Evolutionary conservation across 2,113 vertebrate species (phyloP), one percentile per base, ranked within the genome.

Genomic region (Pomatorhinus ruficollis): DNA sequence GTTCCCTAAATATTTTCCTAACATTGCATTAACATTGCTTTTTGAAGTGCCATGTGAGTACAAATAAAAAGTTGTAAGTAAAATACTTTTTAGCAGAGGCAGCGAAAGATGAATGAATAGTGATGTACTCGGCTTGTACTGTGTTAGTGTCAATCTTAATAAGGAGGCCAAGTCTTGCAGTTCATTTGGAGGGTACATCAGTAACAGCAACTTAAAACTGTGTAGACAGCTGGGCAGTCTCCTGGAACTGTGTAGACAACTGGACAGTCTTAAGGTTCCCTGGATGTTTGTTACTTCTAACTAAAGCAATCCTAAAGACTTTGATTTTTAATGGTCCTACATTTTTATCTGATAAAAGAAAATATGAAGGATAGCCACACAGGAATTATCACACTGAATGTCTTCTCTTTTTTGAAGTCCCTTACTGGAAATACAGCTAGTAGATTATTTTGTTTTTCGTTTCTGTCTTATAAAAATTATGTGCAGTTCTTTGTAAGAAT

Each of bases 341-440:
- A 8, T 94, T 88, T 85, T 84, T 91, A 63, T 77, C 45, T 7
- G 5, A 3, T 91, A 40, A 81, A 69, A 66, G 54, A 84, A 91
- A 96, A 56, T 21, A 28, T 28, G 47, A 81, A 83, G 50, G 70
- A 21, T 66, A 57, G 49, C 49, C 25, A 90, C 1, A 5, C 87
- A 63, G 87, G 70, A 86, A 65, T 83, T 72, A 53, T 31, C 25
- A 64, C n/a, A 18, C 22, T 79, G 11, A 60, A 71, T 50, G 11
- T 53, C n/a, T 93, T 96, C 80, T 93, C 14, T 47, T 75, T 91
- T 94, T 94, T 95, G 66, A 85, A 72, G 69, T 90, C 52, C 60
- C 54, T 93, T 95, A 64, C 53, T 95, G 71, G 93, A 95, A 94
- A 72, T 64, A 33, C 35, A 88, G 39, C 49, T 95, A 44, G n/a